Base-by-base conservation (phyloP, 2,113 vertebrate species). In the Physeter macrocephalus region DNA sequence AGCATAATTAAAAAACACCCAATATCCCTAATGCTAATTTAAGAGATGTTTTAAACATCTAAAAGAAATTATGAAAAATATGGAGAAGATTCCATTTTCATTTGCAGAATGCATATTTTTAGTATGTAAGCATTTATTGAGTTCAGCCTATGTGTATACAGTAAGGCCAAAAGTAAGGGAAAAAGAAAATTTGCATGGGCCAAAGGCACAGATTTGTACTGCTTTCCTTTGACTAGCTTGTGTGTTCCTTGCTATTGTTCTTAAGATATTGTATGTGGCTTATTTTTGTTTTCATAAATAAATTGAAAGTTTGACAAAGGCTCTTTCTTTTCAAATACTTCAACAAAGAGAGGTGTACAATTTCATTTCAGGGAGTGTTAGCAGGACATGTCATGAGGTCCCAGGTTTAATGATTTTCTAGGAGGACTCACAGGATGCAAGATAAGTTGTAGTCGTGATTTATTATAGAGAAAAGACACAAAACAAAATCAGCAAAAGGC, bases 251-350 rank as follows among this genome's bases (percentile, higher is more conserved):
- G 34, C 31, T 66, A 74, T 27, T 66, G 43, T 57, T 89, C n/a
- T 89, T 83, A 82, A 93, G 59, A 54, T 64, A 71, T 2, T 75
- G n/a, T 7, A 29, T 49, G 27, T 36, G 39, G 6, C 15, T 75
- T 80, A 69, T 81, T 94, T 93, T 88, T 83, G 21, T 72, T 90
- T 66, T 94, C 36, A 46, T 54, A 90, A 88, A 52, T 69, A 71
- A 83, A 49, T 41, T 49, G 31, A 74, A 93, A 77, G 21, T 67
- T 39, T 82, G 46, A 88, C 36, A 87, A 92, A 66, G 66, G 29
- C 21, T 75, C 2, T 77, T 74, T 92, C 39, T 92, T 82, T 69
- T 46, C n/a, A 95, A 86, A 82, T 49, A n/a, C 49, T n/a, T 83
- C 59, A 46, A 23, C 14, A 39, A 66, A 67, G 41, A 29, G 25